Conservation (phyloP, 2,888 invertebrate genomes). For the Chrysolina oricalcia region DNA sequence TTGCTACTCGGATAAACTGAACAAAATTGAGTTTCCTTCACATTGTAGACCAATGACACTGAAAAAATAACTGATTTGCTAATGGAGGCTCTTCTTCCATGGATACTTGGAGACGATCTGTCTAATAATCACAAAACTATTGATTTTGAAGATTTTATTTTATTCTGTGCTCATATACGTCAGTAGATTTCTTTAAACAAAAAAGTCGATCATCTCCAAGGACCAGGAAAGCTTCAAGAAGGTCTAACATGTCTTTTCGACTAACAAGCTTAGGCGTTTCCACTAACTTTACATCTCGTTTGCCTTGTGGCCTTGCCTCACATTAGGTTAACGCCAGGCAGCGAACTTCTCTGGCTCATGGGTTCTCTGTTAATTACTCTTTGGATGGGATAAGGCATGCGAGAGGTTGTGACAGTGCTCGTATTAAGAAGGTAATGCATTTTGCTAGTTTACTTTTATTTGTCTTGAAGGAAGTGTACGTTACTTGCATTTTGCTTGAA, state of each 20-base stretch:
- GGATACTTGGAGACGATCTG: no score
- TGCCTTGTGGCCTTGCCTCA: slow-evolving; percentile 65
- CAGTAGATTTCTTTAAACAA: no score
- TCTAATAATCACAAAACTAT: no score
- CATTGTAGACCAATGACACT: no score
- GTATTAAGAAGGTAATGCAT: slow-evolving; percentile 70
- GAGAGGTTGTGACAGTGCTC: slow-evolving; percentile 70
- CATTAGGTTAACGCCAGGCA: slow-evolving; percentile 71
- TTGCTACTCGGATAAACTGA: no score
- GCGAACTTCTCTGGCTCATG: slow-evolving; percentile 71
- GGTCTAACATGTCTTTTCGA: slow-evolving; percentile 28
- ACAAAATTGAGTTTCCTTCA: no score
- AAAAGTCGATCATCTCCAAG: no score
- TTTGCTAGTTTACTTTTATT: slow-evolving; percentile 42
- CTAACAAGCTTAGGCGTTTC: slow-evolving; percentile 42
- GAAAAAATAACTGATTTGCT: no score
- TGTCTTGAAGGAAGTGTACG: slow-evolving; percentile 4
- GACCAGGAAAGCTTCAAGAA: not conserved
- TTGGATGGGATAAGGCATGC: slow-evolving; percentile 73
- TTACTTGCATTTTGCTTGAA: slow-evolving; percentile 3
- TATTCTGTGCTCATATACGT: no score
- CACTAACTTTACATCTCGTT: slow-evolving; percentile 69
- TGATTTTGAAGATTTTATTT: no score
- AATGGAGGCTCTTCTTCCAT: no score
- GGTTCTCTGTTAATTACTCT: slow-evolving; percentile 73